Evolutionary conservation across 1,140 invertebrate genomes (phyloP), one percentile per base, ranked within the genome.

Genomic region (Ostrea edulis): DNA sequence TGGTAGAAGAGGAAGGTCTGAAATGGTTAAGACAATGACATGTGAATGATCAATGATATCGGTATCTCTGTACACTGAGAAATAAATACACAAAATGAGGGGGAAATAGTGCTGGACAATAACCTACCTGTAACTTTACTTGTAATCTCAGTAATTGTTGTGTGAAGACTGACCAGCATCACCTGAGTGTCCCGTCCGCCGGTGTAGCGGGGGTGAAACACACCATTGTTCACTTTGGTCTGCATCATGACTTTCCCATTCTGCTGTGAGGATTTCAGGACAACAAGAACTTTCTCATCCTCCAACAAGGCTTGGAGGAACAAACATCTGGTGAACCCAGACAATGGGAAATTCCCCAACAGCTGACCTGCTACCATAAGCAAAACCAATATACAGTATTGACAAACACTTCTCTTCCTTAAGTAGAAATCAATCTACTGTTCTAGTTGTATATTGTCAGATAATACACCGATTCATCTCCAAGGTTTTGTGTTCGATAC

Each of bases 301-400:
- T 98, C 97, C 65, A 98, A 95, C 22, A 98, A 95, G 44, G 98
- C 95, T 93, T 98, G 97, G 11, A 98, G 95, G 84, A 98, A 96
- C 51, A 99, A 95, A 87, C 98, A 96, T 29, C 98, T 96, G 14
- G 97, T 97, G 94, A 98, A 98, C 14, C 98, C 97, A 17, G 97
- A 97, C 90, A 98, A 97, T 8, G 96, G 96, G 22, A 93, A 90
- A 53, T 90, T 90, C 88, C 90, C 88, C 25, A 58, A 68, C 54
- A 89, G 55, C 25, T 86, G 88, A 29, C 89, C 90, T 91, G 82
- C 29, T 88, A 44, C 35, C 35, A 44, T 44, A 88, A 84, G 22
- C 22, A 85, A 35, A 52, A 81, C 12, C n/a, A 7, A 81, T 29
- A 62, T 62, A 17, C 55, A 62, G 3, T 58, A 0, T 20, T 20